A percentile compares a stretch with the other conserved stretches of the same genome.
Evolutionary conservation across 2,113 vertebrate genomes (phyloP).

Genomic region (Tautogolabrus adspersus): DNA sequence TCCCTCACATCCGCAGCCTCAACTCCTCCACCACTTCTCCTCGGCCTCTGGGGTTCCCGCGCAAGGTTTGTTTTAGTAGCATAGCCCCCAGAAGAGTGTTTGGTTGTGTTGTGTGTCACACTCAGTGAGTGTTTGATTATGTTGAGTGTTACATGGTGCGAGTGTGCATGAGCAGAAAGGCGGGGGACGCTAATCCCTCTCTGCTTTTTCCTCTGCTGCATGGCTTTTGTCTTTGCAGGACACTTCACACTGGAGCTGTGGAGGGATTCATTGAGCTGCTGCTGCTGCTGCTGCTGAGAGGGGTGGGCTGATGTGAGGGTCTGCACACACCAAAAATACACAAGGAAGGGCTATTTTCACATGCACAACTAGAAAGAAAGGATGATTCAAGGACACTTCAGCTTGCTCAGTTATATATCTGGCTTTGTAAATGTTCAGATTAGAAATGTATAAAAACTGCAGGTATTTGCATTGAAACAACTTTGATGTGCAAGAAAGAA

Average conservation of each 20-base stretch:
- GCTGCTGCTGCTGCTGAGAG: not conserved
- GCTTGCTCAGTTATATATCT: conserved; percentile 1
- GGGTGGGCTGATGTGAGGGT: conserved; percentile 35
- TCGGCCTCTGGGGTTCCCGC: conserved; percentile 50
- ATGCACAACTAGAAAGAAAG: conserved; percentile 27
- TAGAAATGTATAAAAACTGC: not conserved
- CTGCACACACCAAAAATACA: conserved; percentile 34
- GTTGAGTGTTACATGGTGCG: conserved; percentile 55
- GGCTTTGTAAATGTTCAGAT: not conserved
- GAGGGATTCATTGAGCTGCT: conserved; percentile 49
- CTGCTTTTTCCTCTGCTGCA: conserved; percentile 70
- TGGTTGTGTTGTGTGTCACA: conserved; percentile 81
- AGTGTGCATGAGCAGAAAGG: conserved; percentile 65
- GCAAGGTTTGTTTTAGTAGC: conserved; percentile 80
- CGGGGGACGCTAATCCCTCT: conserved; percentile 72
- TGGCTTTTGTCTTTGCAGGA: conserved; percentile 65
- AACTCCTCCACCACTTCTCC: conserved; percentile 56
- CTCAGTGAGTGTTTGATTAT: conserved; percentile 77
- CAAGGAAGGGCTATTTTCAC: conserved; percentile 17
- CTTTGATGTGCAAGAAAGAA: too few species aligned
- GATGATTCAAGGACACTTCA: conserved; percentile 19
- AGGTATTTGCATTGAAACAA: not conserved
- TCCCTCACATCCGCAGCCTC: conserved; percentile 68
- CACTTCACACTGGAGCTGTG: conserved; percentile 67
- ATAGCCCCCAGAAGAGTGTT: conserved; percentile 72